Base-by-base conservation (phyloP, 2,797 vertebrate species). In the Rousettus madagascariensis region DNA sequence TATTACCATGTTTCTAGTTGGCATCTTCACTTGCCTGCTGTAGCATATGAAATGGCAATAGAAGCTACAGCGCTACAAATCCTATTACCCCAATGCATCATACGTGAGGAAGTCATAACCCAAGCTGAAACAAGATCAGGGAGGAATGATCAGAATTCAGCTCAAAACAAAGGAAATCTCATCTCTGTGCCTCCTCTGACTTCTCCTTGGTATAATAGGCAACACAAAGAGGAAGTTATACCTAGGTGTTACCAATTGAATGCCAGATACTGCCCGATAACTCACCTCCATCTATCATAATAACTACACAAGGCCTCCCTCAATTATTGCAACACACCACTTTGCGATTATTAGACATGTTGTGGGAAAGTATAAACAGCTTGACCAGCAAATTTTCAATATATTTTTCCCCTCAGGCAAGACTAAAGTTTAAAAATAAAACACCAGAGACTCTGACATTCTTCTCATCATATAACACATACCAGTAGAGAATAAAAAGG, bases 401-500 rank as follows among this genome's bases (percentile, higher is more conserved):
- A 92, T 96, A 95, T 94, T 95, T 91, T 2, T 43, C 75, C 92
- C 95, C 74, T 96, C 66, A 82, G 94, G 95, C 91, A 94, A 97
- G 86, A 94, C 71, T 84, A 95, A 97, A 97, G 96, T 94, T 96
- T 97, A 96, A 97, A 96, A 97, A 96, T 96, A 96, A 97, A 97
- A 95, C 94, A 96, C 95, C 94, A 55, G 92, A 97, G 93, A 96
- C n/a, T 71, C 55, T 97, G 97, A 97, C 96, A 97, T 95, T 96
- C 95, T 98, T 92, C 96, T 96, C 95, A 95, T 96, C 97, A 96
- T 66, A 74, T 95, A 97, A 95, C 85, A 93, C 85, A 87, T 86
- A 88, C 95, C 4, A 0, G 85, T 71, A 95, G 88, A 96, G 78
- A 97, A 96, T 97, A 95, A 94, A 96, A 96, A 59, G 36, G 24